Evolutionary conservation across 2,113 vertebrate species (phyloP).

Genomic region (Chaetodon trifascialis): DNA sequence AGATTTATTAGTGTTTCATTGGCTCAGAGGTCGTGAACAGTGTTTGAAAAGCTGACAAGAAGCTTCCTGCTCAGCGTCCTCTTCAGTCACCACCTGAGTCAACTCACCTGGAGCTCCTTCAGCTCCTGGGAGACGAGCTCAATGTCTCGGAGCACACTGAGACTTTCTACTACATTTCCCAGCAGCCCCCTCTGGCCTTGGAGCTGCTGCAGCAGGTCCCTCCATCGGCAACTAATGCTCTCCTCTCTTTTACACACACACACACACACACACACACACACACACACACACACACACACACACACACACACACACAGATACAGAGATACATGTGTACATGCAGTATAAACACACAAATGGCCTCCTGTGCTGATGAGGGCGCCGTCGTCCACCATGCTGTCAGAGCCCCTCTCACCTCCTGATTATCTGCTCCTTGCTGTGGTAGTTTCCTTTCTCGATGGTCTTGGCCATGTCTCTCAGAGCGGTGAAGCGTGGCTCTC

Average conservation of each 20-base stretch:
- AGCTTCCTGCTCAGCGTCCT: neutral
- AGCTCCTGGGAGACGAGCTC: conserved; percentile 87
- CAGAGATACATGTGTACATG: neutral
- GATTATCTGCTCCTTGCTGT: conserved; percentile 83
- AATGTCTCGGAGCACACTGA: conserved; percentile 84
- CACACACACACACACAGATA: conserved; percentile 27
- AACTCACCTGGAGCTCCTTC: conserved; percentile 87
- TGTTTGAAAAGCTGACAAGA: too few species aligned
- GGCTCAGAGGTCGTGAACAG: neutral
- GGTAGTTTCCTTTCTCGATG: conserved; percentile 89
- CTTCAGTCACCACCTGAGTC: neutral
- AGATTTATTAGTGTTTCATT: neutral
- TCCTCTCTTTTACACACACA: conserved; percentile 62
- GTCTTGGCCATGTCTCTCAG: conserved; percentile 84
- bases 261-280: conserved; percentile 35
- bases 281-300: conserved; percentile 35
- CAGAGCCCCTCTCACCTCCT: conserved; percentile 78
- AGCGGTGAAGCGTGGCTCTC: conserved; percentile 86
- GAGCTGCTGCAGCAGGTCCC: conserved; percentile 84
- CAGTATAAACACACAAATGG: neutral
- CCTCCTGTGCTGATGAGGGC: too few species aligned
- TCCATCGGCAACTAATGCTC: conserved; percentile 86
- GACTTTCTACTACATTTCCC: conserved; percentile 75
- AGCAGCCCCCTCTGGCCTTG: conserved; percentile 79
- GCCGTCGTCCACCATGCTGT: too few species aligned